Evolutionary conservation across 2,113 vertebrate genomes (phyloP).

Genomic region (Taxidea taxus): DNA sequence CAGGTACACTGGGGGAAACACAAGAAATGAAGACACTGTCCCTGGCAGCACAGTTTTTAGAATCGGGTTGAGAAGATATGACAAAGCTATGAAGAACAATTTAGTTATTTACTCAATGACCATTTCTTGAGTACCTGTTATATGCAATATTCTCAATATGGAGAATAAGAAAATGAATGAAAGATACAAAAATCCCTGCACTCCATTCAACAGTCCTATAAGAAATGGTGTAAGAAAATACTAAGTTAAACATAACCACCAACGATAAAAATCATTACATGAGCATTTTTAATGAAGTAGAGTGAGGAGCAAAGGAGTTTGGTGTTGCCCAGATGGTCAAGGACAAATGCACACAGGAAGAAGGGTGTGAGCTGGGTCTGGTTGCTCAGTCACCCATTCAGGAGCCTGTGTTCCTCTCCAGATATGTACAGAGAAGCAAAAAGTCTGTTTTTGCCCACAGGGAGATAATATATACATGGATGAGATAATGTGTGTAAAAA

Average conservation of each 20-base stretch:
- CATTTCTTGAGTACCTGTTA: not conserved
- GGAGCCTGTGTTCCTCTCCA: not conserved
- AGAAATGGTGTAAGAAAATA: not conserved
- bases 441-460: conserved; percentile 1
- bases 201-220: not conserved
- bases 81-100: not conserved
- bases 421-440: conserved; percentile 20
- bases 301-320: not conserved
- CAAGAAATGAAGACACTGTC: not conserved
- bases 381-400: not conserved
- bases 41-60: not conserved
- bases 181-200: not conserved
- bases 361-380: not conserved
- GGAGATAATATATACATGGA: conserved; percentile 35
- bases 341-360: not conserved
- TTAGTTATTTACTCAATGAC: not conserved
- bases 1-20: not conserved
- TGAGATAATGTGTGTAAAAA: conserved; percentile 55
- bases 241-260: not conserved
- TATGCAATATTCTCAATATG: not conserved
- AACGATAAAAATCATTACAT: not conserved
- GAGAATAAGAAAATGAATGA: not conserved
- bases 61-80: not conserved
- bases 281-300: not conserved
- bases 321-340: not conserved